These are phyloP conservation scores for Narcine bancroftii DNA, from an alignment of 2,113 vertebrate genomes.

Conservation along the genomic window DNA sequence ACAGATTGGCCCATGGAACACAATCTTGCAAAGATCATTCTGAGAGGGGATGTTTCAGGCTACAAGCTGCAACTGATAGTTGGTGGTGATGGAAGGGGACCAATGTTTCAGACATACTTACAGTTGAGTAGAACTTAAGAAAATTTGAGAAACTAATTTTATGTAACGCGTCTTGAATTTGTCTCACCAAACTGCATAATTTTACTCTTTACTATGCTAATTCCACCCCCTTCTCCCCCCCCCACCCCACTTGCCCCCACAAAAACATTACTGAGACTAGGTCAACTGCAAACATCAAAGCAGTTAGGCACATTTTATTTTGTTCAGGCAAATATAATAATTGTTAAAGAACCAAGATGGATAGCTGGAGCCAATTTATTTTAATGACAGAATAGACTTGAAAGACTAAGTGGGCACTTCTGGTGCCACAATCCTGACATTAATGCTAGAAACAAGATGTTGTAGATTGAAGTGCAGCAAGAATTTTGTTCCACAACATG, in stretches of 20 bases:
- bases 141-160: neutral
- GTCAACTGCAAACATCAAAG: neutral
- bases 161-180: no score
- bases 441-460: neutral
- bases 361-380: neutral
- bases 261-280: neutral
- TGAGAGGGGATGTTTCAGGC: neutral
- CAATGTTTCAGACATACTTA: neutral
- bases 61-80: neutral
- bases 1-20: neutral
- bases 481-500: neutral
- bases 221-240: no score
- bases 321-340: no score
- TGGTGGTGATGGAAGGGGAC: no score
- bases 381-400: neutral
- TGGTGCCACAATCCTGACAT: neutral
- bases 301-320: neutral
- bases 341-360: neutral
- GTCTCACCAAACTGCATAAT: no score
- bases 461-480: neutral
- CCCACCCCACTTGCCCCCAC: no score
- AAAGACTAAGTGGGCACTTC: neutral
- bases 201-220: no score
- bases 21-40: neutral
- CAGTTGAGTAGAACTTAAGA: neutral